Base-by-base conservation (phyloP, 2,797 vertebrate genomes). In the Tolypeutes matacus region DNA sequence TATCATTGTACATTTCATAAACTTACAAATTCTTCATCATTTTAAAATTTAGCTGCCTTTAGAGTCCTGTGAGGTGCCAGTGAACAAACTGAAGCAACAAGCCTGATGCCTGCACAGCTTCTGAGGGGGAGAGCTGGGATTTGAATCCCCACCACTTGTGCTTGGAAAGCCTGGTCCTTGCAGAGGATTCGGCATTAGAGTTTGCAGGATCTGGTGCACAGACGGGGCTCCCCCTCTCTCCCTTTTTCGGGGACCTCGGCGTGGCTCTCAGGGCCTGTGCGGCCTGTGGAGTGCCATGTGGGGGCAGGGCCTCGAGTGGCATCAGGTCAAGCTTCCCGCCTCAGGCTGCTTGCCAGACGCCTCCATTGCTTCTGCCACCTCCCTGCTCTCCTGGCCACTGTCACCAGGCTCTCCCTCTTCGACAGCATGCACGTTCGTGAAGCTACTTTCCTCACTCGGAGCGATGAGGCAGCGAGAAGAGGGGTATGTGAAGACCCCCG, bases 31-130 rank as follows among this genome's bases (percentile, higher is more conserved):
- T 7, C 34, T 15, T 51, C 72, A 42, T 80, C 31, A 46, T 88
- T 92, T 65, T 64, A 46, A 93, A 95, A 87, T 29, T 75, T 67
- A 34, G 17, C 73, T 70, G 67, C 67, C 29, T 53, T 85, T 46
- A 67, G 39, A 72, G 64, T 49, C n/a, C 13, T 13, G 1, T 65
- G 75, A 84, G 29, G 34, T 87, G 15, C 51, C 56, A 49, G 23
- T 2, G 10, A 64, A 72, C 70, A 88, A 64, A 70, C 39, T 12
- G 86, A 82, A 67, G 42, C 20, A 53, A 11, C 27, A 7, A 64
- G 49, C 46, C 39, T 69, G 72, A 62, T 80, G 53, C 76, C 72
- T 70, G 11, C 51, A 53, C 27, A 31, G 67, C 23, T 86, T 91
- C 73, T 36, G 53, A 62, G 27, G 49, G 53, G 17, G 51, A 36